Evolutionary conservation across 1,140 invertebrate species (phyloP).

Genomic region (Drosophila kurseongensis): DNA sequence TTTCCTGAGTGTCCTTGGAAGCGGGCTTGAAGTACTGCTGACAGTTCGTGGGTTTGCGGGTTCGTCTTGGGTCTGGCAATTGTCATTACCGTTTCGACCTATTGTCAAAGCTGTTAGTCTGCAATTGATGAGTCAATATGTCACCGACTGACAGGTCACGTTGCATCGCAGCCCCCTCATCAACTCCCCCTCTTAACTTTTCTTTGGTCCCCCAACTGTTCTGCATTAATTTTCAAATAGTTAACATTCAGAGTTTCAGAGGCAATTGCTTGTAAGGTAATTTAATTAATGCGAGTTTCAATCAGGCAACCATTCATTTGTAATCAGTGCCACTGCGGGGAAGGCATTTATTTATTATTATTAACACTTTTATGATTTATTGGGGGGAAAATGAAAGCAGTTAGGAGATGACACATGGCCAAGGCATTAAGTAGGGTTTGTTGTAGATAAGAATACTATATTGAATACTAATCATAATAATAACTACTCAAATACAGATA

Average conservation of each 20-base stretch:
- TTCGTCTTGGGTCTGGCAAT: constrained; percentile 41
- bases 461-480: no score
- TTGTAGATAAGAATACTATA: no score
- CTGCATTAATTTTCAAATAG: constrained; percentile 33
- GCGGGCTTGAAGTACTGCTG: neutral
- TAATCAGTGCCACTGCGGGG: constrained; percentile 9
- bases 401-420: neutral
- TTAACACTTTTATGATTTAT: constrained; percentile 17
- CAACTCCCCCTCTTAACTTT: neutral
- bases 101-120: constrained; percentile 56
- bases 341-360: constrained; percentile 1
- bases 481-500: no score
- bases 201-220: neutral
- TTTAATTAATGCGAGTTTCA: constrained; percentile 38
- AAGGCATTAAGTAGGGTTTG: no score
- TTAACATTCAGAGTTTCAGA: constrained; percentile 27
- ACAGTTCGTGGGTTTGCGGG: constrained; percentile 11
- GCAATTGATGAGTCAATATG: constrained; percentile 79
- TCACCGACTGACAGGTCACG: constrained; percentile 73
- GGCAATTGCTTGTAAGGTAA: constrained; percentile 43
- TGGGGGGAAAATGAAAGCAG: neutral
- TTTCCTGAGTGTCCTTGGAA: neutral
- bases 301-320: constrained; percentile 11
- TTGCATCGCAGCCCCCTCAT: constrained; percentile 30
- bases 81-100: constrained; percentile 74